These are phyloP conservation scores for Sycobia sp. DNA, from an alignment of 1,140 invertebrate species.

Conservation along the genomic window DNA sequence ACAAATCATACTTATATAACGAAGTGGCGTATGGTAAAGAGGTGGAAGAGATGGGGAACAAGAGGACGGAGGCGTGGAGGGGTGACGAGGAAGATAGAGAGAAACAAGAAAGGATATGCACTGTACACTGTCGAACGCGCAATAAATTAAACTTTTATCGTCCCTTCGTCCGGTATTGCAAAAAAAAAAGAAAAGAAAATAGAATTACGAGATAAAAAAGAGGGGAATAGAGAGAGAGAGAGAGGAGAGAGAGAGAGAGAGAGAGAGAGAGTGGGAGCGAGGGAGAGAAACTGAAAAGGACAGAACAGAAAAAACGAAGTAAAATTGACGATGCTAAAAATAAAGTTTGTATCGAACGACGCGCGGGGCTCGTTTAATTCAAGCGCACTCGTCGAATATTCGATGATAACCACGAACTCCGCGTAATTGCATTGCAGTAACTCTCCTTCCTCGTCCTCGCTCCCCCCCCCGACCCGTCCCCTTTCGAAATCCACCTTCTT, in stretches of 20 bases:
- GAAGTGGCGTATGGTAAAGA: too few species aligned
- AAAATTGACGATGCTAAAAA: conserved; percentile 22
- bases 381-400: conserved; percentile 21
- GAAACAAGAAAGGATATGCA: not conserved
- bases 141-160: conserved; percentile 31
- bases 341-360: conserved; percentile 27
- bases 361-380: conserved; percentile 29
- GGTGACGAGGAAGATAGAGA: conserved; percentile 10
- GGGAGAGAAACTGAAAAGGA: not conserved
- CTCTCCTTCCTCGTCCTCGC: conserved; percentile 16
- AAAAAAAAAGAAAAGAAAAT: conserved; percentile 5
- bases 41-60: too few species aligned
- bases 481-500: conserved; percentile 11
- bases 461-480: too few species aligned
- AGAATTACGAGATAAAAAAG: too few species aligned
- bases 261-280: conserved; percentile 4
- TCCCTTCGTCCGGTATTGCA: conserved; percentile 1
- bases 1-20: too few species aligned
- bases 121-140: conserved; percentile 16
- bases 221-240: too few species aligned
- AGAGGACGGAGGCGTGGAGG: too few species aligned
- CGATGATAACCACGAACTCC: conserved; percentile 18
- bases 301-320: not conserved
- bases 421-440: conserved; percentile 27
- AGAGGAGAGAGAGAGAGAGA: not conserved